phyloP scores from a whole-genome alignment of 2,888 invertebrate genomes.

The Escarpia spicata region DNA sequence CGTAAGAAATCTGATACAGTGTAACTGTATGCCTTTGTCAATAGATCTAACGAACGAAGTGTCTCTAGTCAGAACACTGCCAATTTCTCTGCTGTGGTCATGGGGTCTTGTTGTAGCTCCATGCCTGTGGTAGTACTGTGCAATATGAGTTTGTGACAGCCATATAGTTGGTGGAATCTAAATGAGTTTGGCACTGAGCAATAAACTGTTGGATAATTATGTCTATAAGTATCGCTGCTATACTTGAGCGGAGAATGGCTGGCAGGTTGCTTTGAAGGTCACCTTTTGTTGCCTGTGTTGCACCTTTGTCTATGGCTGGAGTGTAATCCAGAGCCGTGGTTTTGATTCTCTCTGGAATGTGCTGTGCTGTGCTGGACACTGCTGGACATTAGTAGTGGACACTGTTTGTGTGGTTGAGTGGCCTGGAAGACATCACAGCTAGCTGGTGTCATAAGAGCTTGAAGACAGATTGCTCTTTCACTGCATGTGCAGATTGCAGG shows the following conservation, averaged over 20 bases:
- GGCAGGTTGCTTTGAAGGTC: not conserved
- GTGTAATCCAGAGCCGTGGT: not conserved
- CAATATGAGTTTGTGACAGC: conserved; percentile 4
- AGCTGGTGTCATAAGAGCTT: no score
- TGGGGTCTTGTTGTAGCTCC: not conserved
- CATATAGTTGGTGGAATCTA: not conserved
- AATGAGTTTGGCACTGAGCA: not conserved
- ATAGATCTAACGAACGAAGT: not conserved
- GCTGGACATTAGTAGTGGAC: not conserved
- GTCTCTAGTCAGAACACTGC: not conserved
- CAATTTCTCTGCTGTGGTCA: not conserved
- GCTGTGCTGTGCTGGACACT: not conserved
- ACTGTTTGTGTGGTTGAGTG: no score
- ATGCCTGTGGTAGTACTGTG: not conserved
- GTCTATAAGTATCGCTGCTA: not conserved
- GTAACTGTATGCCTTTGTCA: not conserved
- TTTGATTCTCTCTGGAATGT: conserved; percentile 1
- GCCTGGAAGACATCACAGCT: no score
- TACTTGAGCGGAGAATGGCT: not conserved
- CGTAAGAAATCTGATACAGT: not conserved
- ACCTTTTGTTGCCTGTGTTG: not conserved
- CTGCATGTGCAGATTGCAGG: no score
- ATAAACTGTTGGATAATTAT: not conserved
- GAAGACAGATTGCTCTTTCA: no score
- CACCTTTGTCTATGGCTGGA: not conserved